Percentiles rank a stretch among this genome's conserved stretches.
Conservation (phyloP, 1,140 invertebrate species). For the Anastrepha ludens region DNA sequence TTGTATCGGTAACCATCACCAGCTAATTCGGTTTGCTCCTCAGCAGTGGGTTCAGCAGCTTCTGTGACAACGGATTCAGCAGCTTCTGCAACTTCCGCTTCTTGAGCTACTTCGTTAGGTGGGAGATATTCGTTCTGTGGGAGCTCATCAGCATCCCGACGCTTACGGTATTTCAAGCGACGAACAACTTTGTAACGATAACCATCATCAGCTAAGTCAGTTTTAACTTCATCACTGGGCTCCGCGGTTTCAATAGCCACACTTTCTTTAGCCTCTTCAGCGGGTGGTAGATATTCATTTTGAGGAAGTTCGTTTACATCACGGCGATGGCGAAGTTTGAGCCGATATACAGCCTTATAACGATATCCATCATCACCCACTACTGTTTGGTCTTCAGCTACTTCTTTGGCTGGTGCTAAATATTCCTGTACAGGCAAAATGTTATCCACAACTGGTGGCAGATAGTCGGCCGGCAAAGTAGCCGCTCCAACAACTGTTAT, state of each 20-base stretch:
- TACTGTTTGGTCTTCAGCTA: constrained; percentile 61
- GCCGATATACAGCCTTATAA: constrained; percentile 68
- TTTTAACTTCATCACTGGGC: constrained; percentile 53
- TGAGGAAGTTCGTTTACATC: constrained; percentile 66
- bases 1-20: constrained; percentile 72
- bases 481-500: constrained; percentile 71
- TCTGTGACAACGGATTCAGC: constrained; percentile 36
- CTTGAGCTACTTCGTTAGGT: constrained; percentile 63
- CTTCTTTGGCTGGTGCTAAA: constrained; percentile 60
- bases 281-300: constrained; percentile 64
- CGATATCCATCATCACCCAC: constrained; percentile 70
- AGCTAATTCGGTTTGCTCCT: constrained; percentile 56
- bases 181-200: constrained; percentile 70
- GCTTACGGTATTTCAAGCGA: constrained; percentile 65
- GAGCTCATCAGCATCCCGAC: constrained; percentile 67
- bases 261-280: constrained; percentile 54
- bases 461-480: constrained; percentile 67
- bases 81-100: constrained; percentile 57
- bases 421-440: constrained; percentile 63
- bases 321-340: constrained; percentile 66
- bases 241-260: constrained; percentile 44
- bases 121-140: constrained; percentile 58
- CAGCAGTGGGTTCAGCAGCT: constrained; percentile 49
- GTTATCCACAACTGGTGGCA: constrained; percentile 69
- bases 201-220: constrained; percentile 64